Evolutionary conservation across 2,888 invertebrate genomes (phyloP), one percentile per base, ranked within the genome.

Genomic region (Leucoma salicis): DNA sequence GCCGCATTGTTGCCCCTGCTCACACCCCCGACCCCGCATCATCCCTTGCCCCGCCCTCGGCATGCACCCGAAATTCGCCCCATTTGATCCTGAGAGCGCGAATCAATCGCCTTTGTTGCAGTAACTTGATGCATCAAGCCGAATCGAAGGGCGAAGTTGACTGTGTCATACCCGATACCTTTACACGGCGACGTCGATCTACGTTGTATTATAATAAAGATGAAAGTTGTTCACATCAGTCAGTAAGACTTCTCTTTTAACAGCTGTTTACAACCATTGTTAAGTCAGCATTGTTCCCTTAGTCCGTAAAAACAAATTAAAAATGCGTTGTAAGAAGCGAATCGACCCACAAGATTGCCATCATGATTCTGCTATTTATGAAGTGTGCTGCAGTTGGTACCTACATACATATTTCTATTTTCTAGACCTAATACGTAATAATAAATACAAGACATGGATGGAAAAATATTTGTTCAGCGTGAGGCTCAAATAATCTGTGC

Each of bases 61-160:
- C 75, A 70, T 75, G 74, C 81, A 79, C 76, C 82, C 76, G 57
- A 83, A 85, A 77, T 86, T 84, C 82, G 84, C 87, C 84, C 84
- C 77, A 82, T 82, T 85, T 83, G 82, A 82, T 84, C 82, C 80
- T 72, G 73, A 77, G 78, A 74, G 76, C 70, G 66, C 74, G 77
- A 82, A 82, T 84, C 86, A 85, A 84, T 86, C 79, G 80, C 78
- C 78, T 86, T 86, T 83, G 87, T 83, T 86, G 84, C 82, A 82
- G 70, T 75, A 74, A 75, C 73, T 74, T 73, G 74, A 79, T 78
- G 80, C 78, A 74, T 69, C 69, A 71, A 62, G 57, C 50, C 50
- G 57, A 58, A 68, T 49, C 49, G 57, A 58, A 68, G 56, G 61
- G 58, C 46, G 61, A 64, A 53, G 51, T 60, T 51, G 47, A 37